phyloP scores from a whole-genome alignment of 2,888 invertebrate genomes.

The Crematogaster levior region DNA sequence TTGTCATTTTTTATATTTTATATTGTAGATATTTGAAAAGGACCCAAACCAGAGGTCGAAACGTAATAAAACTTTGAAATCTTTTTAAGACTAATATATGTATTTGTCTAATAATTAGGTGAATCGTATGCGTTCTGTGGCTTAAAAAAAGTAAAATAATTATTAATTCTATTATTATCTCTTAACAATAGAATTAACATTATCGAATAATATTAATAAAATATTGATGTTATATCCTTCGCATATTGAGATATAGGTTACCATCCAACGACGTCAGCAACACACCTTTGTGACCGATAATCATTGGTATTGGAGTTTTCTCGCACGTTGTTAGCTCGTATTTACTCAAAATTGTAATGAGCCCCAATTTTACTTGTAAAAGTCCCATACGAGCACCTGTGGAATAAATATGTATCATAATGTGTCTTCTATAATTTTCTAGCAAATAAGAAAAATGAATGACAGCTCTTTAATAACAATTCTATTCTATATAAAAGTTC shows the following conservation, averaged over 20 bases:
- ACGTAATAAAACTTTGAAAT: too few relatives aligned
- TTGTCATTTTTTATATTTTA: too few relatives aligned
- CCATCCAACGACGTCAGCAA: conserved; percentile 67
- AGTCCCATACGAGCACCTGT: conserved; percentile 78
- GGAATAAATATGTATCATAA: neutral
- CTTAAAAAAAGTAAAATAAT: too few relatives aligned
- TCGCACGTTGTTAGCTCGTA: conserved; percentile 74
- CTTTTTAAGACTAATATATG: too few relatives aligned
- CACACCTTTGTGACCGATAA: conserved; percentile 67
- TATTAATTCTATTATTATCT: too few relatives aligned
- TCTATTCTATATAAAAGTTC: too few relatives aligned
- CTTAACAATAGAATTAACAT: too few relatives aligned
- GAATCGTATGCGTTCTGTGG: too few relatives aligned
- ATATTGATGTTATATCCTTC: neutral
- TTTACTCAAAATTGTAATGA: conserved; percentile 75
- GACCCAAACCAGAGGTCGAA: too few relatives aligned
- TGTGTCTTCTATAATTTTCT: neutral
- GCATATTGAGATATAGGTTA: conserved; percentile 67
- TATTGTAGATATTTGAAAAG: too few relatives aligned
- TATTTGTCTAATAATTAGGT: too few relatives aligned
- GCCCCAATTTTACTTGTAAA: conserved; percentile 78
- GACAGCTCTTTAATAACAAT: neutral
- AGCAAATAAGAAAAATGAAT: neutral
- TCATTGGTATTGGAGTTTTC: conserved; percentile 74
- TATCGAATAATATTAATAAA: too few relatives aligned